These are phyloP conservation scores for Protaetia brevitarsis DNA, from an alignment of 1,140 invertebrate species.

Conservation along the genomic window DNA sequence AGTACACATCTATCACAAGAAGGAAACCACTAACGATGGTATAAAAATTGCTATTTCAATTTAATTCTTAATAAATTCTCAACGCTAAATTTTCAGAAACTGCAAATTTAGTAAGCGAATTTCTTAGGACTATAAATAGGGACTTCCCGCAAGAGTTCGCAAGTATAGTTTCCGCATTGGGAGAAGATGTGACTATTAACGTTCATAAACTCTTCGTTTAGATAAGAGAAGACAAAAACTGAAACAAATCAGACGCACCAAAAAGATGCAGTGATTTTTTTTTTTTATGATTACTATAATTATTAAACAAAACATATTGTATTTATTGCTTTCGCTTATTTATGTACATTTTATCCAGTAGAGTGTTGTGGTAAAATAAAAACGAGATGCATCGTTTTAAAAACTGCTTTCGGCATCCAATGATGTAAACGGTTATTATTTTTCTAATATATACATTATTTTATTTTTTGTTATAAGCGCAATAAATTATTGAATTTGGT, in stretches of 20 bases:
- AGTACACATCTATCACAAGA: slow-evolving; percentile 54
- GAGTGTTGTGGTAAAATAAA: background rate
- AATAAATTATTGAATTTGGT: no score
- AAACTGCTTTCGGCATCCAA: no score
- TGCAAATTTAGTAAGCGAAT: slow-evolving; percentile 50
- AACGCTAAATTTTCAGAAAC: slow-evolving; percentile 54
- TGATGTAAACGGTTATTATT: no score
- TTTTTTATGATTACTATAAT: background rate
- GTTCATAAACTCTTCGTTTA: slow-evolving; percentile 44
- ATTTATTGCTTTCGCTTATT: slow-evolving; percentile 9
- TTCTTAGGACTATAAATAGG: slow-evolving; percentile 54
- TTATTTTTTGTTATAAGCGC: no score
- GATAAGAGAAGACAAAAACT: no score
- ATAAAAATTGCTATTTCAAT: slow-evolving; percentile 27
- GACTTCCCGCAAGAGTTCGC: slow-evolving; percentile 59
- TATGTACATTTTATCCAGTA: background rate
- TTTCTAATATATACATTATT: no score
- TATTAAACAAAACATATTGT: slow-evolving; percentile 6
- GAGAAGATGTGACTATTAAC: slow-evolving; percentile 45
- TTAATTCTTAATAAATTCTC: slow-evolving; percentile 28
- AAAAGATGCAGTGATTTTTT: background rate
- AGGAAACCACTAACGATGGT: slow-evolving; percentile 52
- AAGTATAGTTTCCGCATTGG: slow-evolving; percentile 45
- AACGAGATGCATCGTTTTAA: no score
- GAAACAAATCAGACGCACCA: background rate